Conservation (phyloP, 2,113 vertebrate genomes). For the Gasterosteus nipponicus region DNA sequence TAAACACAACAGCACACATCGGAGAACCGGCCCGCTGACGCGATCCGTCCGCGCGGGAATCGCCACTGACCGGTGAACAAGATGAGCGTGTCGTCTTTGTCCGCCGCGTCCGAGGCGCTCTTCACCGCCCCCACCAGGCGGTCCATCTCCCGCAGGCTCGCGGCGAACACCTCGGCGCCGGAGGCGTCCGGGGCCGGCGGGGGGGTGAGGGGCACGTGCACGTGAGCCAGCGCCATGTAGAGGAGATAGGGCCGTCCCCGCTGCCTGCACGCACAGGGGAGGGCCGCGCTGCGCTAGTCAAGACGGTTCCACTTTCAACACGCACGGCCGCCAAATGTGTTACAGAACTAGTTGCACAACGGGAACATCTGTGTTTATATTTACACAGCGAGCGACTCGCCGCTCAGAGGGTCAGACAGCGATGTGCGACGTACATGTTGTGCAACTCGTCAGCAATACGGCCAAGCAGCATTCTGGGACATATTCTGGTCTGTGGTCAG, state of each 20-base stretch:
- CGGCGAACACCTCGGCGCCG: constrained; percentile 69
- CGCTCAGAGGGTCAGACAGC: not conserved
- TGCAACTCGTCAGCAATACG: not conserved
- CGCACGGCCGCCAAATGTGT: no score
- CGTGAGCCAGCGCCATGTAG: constrained; percentile 90
- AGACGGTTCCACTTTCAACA: no score
- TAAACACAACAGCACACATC: constrained; percentile 60
- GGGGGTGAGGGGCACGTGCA: constrained; percentile 93
- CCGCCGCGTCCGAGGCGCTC: constrained; percentile 70
- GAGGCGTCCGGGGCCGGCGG: constrained; percentile 37
- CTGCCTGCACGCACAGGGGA: constrained; percentile 65
- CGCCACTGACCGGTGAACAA: constrained; percentile 89
- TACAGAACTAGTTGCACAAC: no score
- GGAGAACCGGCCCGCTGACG: no score
- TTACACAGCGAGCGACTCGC: not conserved
- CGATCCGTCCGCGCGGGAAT: no score
- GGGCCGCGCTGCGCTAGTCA: no score
- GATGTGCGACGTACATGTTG: not conserved
- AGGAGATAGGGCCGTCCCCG: constrained; percentile 87
- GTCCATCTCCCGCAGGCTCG: constrained; percentile 90
- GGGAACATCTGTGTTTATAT: no score
- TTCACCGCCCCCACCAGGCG: constrained; percentile 85
- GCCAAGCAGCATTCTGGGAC: not conserved
- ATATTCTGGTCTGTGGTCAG: no score
- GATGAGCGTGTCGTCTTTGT: constrained; percentile 85